Base-by-base conservation (phyloP, 2,888 invertebrate species). In the Scaptomyza parva region DNA sequence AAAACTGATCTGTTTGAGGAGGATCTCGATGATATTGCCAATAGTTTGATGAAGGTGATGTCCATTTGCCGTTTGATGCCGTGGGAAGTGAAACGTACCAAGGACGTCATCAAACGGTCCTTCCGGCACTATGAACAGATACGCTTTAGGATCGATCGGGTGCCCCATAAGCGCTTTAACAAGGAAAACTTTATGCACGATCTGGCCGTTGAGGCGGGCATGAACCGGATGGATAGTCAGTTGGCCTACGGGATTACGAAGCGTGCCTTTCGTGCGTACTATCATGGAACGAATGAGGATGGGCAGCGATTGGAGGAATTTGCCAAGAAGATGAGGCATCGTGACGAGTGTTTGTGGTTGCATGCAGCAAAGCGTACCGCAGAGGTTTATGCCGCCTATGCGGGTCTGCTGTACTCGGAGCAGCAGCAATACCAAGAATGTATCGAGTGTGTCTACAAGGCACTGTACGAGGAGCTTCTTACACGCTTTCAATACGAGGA, bases 181-280 rank as follows among this genome's bases (percentile, higher is more conserved):
- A 89, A 87, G 40, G 88, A 86, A 41, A 86, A 84, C 48, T 75
- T 91, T 7, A 52, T 91, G 5, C 80, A 87, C 43, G 89, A 86
- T 18, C 40, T 91, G 45, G 81, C 87, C 5, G 55, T 74, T 2
- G 83, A 82, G 40, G 87, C 86, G 37, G 73, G 73, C 22, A 87
- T 90, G 90, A 77, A 60, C 8, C 79, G 89, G 8, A 63, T 88
- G 12, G 91, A 90, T 26, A 76, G 89, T 8, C 86, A 90, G 6
- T 43, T 91, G 37, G 85, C 86, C 0, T 91, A 88, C 41, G 76
- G 84, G 1, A 88, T 90, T 8, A 78, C 88, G 0, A 91, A 90
- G 52, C 76, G 88, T 2, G 90, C 90, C 3, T 87, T 90, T n/a
- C 85, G 78, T 9, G 91, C 91, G 0, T 91, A 89, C 24, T 91